Evolutionary conservation across 92 coral and sea anemone genomes (phyloP).

Genomic region (Bergia puertoricense): DNA sequence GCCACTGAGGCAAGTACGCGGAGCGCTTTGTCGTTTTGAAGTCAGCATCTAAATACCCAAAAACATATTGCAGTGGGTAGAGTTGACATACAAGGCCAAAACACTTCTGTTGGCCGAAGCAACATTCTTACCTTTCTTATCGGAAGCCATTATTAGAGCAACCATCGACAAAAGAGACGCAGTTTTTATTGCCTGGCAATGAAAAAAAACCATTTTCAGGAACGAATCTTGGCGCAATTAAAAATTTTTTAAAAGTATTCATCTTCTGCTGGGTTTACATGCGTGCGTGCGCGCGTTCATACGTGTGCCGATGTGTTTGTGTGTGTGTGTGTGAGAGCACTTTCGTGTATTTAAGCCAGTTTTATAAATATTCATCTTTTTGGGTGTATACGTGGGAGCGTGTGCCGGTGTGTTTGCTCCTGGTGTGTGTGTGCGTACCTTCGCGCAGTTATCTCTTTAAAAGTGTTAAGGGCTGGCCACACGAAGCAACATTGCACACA

Average conservation of each 20-base stretch:
- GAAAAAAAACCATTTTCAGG: neutral
- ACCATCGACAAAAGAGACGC: slow-evolving; percentile 18
- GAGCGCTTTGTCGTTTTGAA: slow-evolving; percentile 23
- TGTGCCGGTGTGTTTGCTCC: too few relatives aligned
- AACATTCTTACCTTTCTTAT: slow-evolving; percentile 17
- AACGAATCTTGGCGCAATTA: neutral
- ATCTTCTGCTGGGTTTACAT: too few relatives aligned
- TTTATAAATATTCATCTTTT: too few relatives aligned
- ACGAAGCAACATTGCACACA: too few relatives aligned
- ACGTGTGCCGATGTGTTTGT: too few relatives aligned
- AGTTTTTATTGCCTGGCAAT: neutral
- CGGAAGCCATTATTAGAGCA: slow-evolving; percentile 5
- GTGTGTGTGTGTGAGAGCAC: too few relatives aligned
- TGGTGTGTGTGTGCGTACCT: too few relatives aligned
- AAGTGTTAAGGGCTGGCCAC: too few relatives aligned
- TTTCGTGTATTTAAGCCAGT: too few relatives aligned
- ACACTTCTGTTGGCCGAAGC: neutral
- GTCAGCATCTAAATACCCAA: slow-evolving; percentile 9
- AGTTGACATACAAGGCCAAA: neutral
- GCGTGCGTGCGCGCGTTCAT: too few relatives aligned
- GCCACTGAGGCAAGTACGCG: slow-evolving; percentile 11
- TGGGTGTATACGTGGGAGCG: too few relatives aligned
- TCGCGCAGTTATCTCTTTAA: too few relatives aligned
- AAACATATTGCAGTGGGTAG: neutral
- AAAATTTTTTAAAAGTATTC: neutral